phyloP scores from a whole-genome alignment of 2,888 invertebrate genomes.

The Acleris laterana region DNA sequence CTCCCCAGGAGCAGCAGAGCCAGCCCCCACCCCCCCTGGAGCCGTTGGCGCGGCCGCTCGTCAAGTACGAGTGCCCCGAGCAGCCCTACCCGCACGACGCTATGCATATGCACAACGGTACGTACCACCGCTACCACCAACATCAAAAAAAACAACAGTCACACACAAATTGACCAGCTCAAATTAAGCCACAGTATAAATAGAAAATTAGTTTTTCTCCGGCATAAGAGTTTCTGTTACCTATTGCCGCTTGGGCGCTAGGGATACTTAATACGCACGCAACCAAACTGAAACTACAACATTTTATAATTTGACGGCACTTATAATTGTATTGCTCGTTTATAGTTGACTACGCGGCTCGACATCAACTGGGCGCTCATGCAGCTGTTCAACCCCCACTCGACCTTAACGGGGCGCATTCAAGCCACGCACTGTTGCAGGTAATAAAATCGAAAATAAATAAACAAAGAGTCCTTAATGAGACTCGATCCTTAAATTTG shows the following conservation, averaged over 20 bases:
- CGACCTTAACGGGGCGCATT: slow-evolving; percentile 68
- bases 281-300: no score
- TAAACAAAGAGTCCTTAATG: not conserved
- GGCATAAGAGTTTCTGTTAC: no score
- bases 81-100: slow-evolving; percentile 70
- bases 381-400: slow-evolving; percentile 62
- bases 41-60: slow-evolving; percentile 59
- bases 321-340: no score
- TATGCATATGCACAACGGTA: slow-evolving; percentile 73
- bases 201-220: no score
- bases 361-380: slow-evolving; percentile 59
- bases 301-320: no score
- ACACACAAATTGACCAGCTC: no score
- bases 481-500: no score
- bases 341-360: slow-evolving; percentile 57
- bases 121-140: no score
- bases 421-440: slow-evolving; percentile 70
- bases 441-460: slow-evolving; percentile 45
- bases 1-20: slow-evolving; percentile 62
- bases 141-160: no score
- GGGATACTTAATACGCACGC: no score
- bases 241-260: no score
- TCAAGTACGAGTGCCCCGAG: slow-evolving; percentile 78
- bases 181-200: no score
- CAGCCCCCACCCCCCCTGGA: slow-evolving; percentile 54